Percentiles rank a stretch among this genome's conserved stretches.
phyloP scores from a whole-genome alignment of 1,140 invertebrate species.

The Sarcophaga peregrina region DNA sequence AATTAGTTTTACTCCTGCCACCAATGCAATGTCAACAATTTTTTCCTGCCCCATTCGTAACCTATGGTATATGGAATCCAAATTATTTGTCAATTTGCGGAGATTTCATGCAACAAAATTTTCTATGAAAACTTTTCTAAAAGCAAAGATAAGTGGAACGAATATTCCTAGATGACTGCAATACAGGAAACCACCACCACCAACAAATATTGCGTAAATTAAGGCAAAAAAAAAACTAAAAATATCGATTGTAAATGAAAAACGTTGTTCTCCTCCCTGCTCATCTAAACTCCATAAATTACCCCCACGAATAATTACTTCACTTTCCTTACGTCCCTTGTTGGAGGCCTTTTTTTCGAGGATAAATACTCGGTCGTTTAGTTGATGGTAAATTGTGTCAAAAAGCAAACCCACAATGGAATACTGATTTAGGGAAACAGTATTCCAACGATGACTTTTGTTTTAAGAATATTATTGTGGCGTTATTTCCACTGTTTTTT shows the following conservation, averaged over 20 bases:
- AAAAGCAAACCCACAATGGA: no score
- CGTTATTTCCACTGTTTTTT: no score
- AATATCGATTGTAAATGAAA: background rate
- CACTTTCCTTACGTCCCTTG: no score
- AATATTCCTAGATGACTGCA: background rate
- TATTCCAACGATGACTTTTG: no score
- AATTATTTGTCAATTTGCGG: conserved; percentile 14
- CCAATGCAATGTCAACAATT: background rate
- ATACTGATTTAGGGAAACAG: no score
- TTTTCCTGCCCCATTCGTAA: background rate
- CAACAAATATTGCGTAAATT: background rate
- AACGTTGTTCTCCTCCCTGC: background rate
- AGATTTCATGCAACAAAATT: background rate
- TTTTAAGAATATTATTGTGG: no score
- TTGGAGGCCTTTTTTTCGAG: no score
- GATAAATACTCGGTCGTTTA: no score
- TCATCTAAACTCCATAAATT: background rate
- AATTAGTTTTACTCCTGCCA: background rate
- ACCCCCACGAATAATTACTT: background rate
- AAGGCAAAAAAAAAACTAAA: background rate
- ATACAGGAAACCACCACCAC: background rate
- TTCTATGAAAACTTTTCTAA: background rate
- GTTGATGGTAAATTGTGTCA: no score
- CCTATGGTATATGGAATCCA: background rate
- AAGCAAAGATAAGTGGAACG: background rate